Evolutionary conservation across 2,888 invertebrate species (phyloP).

Genomic region (Drosophila fulvimacula): DNA sequence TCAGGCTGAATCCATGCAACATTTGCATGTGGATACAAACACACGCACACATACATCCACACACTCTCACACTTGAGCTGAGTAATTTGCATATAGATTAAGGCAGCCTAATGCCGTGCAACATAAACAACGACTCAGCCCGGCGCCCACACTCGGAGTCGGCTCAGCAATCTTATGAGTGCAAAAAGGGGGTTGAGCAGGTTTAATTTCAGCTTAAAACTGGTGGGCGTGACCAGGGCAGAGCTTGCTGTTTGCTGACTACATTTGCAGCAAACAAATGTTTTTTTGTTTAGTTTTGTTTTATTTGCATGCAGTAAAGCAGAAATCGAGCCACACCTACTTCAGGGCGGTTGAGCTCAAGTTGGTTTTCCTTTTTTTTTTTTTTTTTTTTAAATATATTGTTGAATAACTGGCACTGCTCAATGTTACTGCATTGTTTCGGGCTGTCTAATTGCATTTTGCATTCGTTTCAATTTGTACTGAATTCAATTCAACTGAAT

Average conservation of each 20-base stretch:
- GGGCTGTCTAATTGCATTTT: constrained; percentile 37
- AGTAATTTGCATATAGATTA: constrained; percentile 67
- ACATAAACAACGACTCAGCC: constrained; percentile 45
- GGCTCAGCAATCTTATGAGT: constrained; percentile 45
- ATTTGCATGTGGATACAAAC: constrained; percentile 27
- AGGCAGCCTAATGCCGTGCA: constrained; percentile 46
- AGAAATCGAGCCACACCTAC: neutral
- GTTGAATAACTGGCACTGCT: constrained; percentile 42
- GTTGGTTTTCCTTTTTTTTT: constrained; percentile 22
- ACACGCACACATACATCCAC: constrained; percentile 4
- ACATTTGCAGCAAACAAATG: constrained; percentile 19
- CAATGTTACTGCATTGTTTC: constrained; percentile 38
- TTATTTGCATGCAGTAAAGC: neutral
- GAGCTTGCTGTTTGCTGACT: constrained; percentile 24
- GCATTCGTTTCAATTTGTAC: constrained; percentile 13
- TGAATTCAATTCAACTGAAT: neutral
- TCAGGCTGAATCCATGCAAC: constrained; percentile 20
- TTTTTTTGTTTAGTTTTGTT: constrained; percentile 18
- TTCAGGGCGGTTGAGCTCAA: neutral
- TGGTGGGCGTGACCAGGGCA: constrained; percentile 34
- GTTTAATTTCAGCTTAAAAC: neutral
- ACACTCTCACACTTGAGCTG: constrained; percentile 15
- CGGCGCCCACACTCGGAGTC: constrained; percentile 30
- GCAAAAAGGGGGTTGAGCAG: neutral
- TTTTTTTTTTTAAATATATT: constrained; percentile 39